These are phyloP conservation scores for Alcis repandata DNA, from an alignment of 2,888 invertebrate species.

Conservation along the genomic window DNA sequence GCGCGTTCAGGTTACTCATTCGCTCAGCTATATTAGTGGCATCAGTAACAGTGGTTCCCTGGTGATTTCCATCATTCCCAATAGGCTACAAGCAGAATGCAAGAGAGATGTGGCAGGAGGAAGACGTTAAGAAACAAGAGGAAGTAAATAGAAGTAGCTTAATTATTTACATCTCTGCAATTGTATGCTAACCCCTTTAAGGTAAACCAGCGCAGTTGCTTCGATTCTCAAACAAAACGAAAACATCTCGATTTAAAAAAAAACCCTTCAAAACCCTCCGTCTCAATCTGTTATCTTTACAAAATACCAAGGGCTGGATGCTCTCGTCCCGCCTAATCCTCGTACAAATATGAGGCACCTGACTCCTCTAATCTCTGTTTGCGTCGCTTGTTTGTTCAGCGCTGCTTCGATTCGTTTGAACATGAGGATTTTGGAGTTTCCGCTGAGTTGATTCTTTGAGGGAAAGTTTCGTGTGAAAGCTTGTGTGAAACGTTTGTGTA, in stretches of 20 bases:
- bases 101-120: too few relatives aligned
- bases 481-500: neutral
- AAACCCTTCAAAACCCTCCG: neutral
- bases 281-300: slow-evolving; percentile 21
- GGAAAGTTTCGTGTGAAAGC: neutral
- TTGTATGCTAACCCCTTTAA: too few relatives aligned
- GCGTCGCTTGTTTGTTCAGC: slow-evolving; percentile 27
- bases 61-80: too few relatives aligned
- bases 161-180: too few relatives aligned
- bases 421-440: slow-evolving; percentile 41
- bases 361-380: slow-evolving; percentile 36
- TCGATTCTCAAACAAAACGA: neutral
- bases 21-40: too few relatives aligned
- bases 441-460: slow-evolving; percentile 23
- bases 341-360: slow-evolving; percentile 35
- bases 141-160: too few relatives aligned
- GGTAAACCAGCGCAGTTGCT: too few relatives aligned
- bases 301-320: slow-evolving; percentile 17
- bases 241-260: neutral
- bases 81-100: too few relatives aligned
- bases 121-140: too few relatives aligned
- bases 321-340: slow-evolving; percentile 18
- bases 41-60: too few relatives aligned
- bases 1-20: too few relatives aligned
- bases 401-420: slow-evolving; percentile 45